phyloP scores from a whole-genome alignment of 2,113 vertebrate species.

The Tragelaphus imberbis region DNA sequence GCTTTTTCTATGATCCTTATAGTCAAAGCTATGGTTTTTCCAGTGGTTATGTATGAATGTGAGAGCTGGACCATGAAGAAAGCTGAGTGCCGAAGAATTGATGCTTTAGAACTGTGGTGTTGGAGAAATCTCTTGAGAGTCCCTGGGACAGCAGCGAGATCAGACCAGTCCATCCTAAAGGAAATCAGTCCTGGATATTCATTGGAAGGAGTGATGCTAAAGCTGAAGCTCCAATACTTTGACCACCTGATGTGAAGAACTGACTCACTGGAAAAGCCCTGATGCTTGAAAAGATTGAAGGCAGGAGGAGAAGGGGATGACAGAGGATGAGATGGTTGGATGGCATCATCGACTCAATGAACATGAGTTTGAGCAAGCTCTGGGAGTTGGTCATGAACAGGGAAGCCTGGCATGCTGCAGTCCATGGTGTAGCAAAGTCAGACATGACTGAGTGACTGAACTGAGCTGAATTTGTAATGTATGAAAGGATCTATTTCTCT shows the following conservation, averaged over 20 bases:
- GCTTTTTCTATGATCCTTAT: not conserved
- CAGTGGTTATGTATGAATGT: not conserved
- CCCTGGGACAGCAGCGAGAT: not conserved
- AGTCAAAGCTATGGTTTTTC: not conserved
- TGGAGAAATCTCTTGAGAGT: not conserved
- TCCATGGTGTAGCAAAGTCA: not conserved
- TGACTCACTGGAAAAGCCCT: not conserved
- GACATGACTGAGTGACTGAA: not conserved
- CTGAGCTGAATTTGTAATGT: not conserved
- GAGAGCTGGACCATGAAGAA: not conserved
- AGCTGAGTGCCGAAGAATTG: not conserved
- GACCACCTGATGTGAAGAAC: not conserved
- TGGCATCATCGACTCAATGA: not conserved
- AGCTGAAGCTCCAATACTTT: not conserved
- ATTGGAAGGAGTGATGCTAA: not conserved
- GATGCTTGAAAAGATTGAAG: not conserved
- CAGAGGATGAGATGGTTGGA: not conserved
- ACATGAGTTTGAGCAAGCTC: not conserved
- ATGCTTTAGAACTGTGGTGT: not conserved
- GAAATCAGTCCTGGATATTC: not conserved
- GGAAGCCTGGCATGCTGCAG: not conserved
- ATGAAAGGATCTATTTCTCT: not conserved
- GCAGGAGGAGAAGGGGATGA: not conserved
- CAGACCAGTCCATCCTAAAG: not conserved
- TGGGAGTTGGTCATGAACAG: not conserved